Base-by-base conservation (phyloP, 2,888 invertebrate species). In the Pandemis cinnamomeana region DNA sequence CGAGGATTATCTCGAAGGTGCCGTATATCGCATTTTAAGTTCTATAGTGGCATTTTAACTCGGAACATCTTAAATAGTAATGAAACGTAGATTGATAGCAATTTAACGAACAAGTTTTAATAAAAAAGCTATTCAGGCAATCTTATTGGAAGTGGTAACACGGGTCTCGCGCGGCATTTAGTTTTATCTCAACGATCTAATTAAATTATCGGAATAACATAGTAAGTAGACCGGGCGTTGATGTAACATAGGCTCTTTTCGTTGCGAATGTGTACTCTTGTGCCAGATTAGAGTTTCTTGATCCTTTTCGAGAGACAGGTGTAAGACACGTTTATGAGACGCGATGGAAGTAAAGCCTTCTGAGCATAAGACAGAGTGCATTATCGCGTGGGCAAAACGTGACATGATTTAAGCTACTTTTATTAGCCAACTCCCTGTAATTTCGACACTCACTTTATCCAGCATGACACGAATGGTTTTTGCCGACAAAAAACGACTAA, bases 281-380 rank as follows among this genome's bases (percentile, higher is more conserved):
- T 87, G 86, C 86, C 80, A 86, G 89, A 91, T 89, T 89, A 87
- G 84, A 89, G 90, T 90, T 90, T 86, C 89, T 89, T 88, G 88
- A 90, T 92, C 87, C 87, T 87, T 85, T 78, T 76, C 82, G 61
- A 83, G 83, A 84, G 87, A 91, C 92, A 93, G 91, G 92, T 92
- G 92, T 87, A 88, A 83, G 84, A 77, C 81, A 82, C 80, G 82
- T 79, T 80, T 73, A 73, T 69, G 71, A 76, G 66, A 76, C 78
- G 61, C 82, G 82, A 77, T 77, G 72, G 55, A 89, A 86, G 83
- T 82, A 80, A 78, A 80, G 76, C 79, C 80, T 78, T 84, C 82
- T 63, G 15, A 42, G 76, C 75, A 82, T 80, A 76, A 75, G 79
- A 85, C 84, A 89, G 80, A 82, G 87, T 83, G 77, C 75, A 76